Base-by-base conservation (phyloP, 1,140 invertebrate genomes). In the Drosophila sulfurigaster region DNA sequence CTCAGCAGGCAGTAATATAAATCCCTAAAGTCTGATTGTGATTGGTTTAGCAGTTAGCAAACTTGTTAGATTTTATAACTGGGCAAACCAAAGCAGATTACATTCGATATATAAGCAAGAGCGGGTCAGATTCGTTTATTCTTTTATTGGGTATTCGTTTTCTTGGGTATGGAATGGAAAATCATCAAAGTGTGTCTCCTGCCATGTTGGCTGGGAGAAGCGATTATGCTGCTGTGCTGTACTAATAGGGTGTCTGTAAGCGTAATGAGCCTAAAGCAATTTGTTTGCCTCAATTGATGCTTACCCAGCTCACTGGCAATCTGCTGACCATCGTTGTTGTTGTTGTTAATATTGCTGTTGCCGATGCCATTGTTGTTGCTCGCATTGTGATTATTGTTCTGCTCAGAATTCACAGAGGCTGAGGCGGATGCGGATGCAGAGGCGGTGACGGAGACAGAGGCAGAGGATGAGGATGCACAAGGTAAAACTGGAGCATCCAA, bases 261-360 rank as follows among this genome's bases (percentile, higher is more conserved):
- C 32, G 43, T 67, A 67, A 72, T 77, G 70, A 68, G 68, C 43
- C 60, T 15, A 46, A 54, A 57, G 70, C 65, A 67, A 77, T 74
- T 74, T 72, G 66, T 35, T 67, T 38, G 63, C 56, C 60, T 54
- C 32, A 38, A 65, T 54, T 65, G 62, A 32, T 46, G 62, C 75
- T 78, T 78, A 87, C 82, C 85, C 82, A 71, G 70, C 83, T 83
- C 83, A 56, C 59, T 75, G 73, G 52, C 77, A 70, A 67, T 78
- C 75, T 81, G 78, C 57, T 89, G 85, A 51, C 81, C 85, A 72
- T 90, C 85, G 81, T 91, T 91, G 87, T 87, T 90, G 72, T 91
- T 90, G 58, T 75, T 71, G 59, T 76, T 87, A 25, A 25, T 66
- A 46, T 46, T 70, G 71, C 54, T 66, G 65, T 66, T 79, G 75